Conservation (phyloP, 2,113 vertebrate genomes). For the Anguilla rostrata region DNA sequence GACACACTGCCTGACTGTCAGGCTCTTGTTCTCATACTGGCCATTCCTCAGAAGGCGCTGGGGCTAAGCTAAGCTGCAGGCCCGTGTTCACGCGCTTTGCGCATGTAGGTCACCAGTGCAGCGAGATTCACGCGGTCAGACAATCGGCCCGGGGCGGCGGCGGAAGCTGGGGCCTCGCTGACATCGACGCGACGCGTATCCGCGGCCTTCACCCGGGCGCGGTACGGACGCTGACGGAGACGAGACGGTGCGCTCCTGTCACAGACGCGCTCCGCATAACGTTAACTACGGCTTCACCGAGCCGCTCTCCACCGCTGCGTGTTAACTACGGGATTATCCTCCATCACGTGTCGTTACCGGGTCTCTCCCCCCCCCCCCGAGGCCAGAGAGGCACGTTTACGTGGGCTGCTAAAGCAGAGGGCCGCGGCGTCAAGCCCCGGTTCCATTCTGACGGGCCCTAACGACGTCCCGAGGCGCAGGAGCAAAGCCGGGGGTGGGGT, state of each 20-base stretch:
- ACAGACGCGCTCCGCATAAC: not conserved
- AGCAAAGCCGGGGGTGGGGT: not conserved
- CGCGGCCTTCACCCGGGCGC: not conserved
- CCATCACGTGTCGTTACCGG: not conserved
- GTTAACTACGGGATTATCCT: not conserved
- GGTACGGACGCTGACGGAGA: not conserved
- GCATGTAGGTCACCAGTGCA: not conserved
- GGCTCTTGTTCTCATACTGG: not conserved
- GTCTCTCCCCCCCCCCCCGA: not conserved
- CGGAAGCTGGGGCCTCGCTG: not conserved
- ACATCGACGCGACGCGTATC: not conserved
- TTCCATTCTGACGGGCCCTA: not conserved
- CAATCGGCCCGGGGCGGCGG: not conserved
- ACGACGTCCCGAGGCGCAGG: not conserved
- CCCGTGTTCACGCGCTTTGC: not conserved
- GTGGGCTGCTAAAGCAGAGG: not conserved
- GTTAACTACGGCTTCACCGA: not conserved
- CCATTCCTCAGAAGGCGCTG: not conserved
- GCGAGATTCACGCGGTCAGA: not conserved
- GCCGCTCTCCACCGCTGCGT: not conserved
- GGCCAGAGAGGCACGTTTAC: not conserved
- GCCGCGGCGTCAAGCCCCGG: not conserved
- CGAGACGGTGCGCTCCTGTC: not conserved
- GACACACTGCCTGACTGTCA: not conserved
- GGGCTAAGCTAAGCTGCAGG: not conserved